phyloP scores from a whole-genome alignment of 1,140 invertebrate species.

The Drosophila subpulchrella region DNA sequence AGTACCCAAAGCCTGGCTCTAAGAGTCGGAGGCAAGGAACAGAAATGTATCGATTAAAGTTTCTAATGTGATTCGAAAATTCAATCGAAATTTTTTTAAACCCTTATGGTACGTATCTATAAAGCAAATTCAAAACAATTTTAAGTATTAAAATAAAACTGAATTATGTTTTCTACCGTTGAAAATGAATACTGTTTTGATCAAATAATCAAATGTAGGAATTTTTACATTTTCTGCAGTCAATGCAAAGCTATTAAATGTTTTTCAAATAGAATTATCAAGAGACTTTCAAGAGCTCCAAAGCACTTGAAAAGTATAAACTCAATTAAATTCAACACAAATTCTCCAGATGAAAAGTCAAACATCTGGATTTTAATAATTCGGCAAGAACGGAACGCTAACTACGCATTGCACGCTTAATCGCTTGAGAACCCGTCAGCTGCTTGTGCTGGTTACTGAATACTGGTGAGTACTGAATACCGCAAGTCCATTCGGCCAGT shows the following conservation, averaged over 20 bases:
- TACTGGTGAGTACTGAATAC: slow-evolving; percentile 24
- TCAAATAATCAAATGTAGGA: no score
- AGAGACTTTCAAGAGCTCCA: no score
- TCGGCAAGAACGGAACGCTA: slow-evolving; percentile 24
- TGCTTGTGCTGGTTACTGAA: slow-evolving; percentile 12
- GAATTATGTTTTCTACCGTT: no score
- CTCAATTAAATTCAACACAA: slow-evolving; percentile 10
- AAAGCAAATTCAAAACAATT: neutral
- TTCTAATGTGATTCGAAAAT: neutral
- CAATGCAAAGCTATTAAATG: no score
- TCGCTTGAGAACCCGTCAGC: slow-evolving; percentile 22
- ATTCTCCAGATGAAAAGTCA: slow-evolving; percentile 19
- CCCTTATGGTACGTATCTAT: no score
- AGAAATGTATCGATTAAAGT: slow-evolving; percentile 11
- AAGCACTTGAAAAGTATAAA: neutral
- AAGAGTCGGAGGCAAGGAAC: slow-evolving; percentile 7
- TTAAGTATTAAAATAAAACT: no score
- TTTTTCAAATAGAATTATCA: no score
- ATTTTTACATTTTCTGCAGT: no score
- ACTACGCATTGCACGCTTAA: slow-evolving; percentile 46
- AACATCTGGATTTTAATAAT: slow-evolving; percentile 18
- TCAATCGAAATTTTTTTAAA: no score
- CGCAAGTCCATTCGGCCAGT: slow-evolving; percentile 5
- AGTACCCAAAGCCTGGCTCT: slow-evolving; percentile 14
- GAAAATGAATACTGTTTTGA: no score